Conservation (phyloP, 2,113 vertebrate species). For the Varanus salvator region DNA sequence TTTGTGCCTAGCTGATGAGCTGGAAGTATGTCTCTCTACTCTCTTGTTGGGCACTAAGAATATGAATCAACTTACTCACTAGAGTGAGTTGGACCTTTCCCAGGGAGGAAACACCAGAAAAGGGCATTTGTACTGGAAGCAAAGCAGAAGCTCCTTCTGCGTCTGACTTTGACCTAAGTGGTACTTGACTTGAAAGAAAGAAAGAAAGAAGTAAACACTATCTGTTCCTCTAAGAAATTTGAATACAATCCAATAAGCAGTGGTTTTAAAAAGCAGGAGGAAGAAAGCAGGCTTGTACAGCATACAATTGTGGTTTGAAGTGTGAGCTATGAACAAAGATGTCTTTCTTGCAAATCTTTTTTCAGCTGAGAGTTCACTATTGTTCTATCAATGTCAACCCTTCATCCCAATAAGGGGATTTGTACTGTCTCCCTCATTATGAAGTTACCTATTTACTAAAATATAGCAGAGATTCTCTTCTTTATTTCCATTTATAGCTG, state of each 20-base stretch:
- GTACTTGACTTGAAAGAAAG: fast-evolving
- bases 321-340: background rate
- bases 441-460: background rate
- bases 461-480: no score
- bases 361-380: background rate
- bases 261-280: background rate
- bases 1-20: background rate
- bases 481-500: background rate
- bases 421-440: background rate
- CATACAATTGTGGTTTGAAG: background rate
- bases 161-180: fast-evolving
- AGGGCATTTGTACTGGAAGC: background rate
- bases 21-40: background rate
- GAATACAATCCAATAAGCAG: fast-evolving
- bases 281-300: background rate
- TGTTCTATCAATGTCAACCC: background rate
- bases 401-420: background rate
- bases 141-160: background rate
- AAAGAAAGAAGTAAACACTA: fast-evolving
- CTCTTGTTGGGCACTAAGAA: background rate
- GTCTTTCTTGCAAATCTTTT: background rate
- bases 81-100: background rate
- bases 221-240: fast-evolving
- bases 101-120: background rate
- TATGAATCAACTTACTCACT: background rate